These are phyloP conservation scores for Platyrinchus mystaceus DNA, from an alignment of 2,797 vertebrate species.

Conservation along the genomic window DNA sequence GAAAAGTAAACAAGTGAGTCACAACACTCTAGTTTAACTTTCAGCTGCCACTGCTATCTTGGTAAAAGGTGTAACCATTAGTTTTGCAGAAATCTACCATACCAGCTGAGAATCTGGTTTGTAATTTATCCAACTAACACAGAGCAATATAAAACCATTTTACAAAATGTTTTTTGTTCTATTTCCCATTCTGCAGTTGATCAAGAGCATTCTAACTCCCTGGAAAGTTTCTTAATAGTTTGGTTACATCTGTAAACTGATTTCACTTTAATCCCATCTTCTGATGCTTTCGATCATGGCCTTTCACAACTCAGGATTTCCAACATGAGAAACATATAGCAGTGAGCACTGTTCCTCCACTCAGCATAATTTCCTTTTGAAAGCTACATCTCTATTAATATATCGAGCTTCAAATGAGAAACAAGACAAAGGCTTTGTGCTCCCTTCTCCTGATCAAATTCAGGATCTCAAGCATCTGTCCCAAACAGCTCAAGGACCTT, in stretches of 20 bases:
- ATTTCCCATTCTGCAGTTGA: neutral
- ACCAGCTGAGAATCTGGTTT: neutral
- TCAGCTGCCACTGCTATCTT: neutral
- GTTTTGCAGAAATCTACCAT: neutral
- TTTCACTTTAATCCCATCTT: neutral
- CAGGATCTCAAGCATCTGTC: neutral
- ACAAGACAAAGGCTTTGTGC: neutral
- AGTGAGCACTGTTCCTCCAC: neutral
- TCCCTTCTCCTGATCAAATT: neutral
- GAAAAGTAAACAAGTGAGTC: slow-evolving; percentile 13
- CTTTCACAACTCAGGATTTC: neutral
- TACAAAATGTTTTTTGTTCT: neutral
- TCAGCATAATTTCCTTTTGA: neutral
- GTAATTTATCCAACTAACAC: neutral
- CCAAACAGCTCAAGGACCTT: neutral
- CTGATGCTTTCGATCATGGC: neutral
- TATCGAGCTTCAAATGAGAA: neutral
- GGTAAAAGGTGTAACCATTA: neutral
- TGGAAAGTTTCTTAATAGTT: neutral
- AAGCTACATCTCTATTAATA: neutral
- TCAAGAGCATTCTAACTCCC: neutral
- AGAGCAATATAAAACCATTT: neutral
- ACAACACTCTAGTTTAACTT: neutral
- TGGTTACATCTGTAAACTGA: neutral
- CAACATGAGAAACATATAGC: neutral